Conservation (phyloP, 1,140 invertebrate genomes). For the Plectrocnemia conspersa region DNA sequence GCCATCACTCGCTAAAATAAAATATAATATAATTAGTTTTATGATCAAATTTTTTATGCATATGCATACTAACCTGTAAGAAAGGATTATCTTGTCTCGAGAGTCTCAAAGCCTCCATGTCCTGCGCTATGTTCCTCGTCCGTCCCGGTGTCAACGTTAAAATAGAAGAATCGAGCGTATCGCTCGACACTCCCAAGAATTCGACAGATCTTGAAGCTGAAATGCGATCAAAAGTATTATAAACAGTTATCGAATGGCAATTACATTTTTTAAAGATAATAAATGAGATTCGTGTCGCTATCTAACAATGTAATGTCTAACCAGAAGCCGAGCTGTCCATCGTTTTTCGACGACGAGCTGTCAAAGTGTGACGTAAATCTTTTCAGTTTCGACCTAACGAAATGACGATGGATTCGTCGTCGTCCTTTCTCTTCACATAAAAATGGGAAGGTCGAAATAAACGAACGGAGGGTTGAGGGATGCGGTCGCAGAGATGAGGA, state of each 20-base stretch:
- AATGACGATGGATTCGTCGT: no score
- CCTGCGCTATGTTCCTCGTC: slow-evolving; percentile 73
- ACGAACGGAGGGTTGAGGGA: no score
- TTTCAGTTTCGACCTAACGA: no score
- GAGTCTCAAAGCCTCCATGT: slow-evolving; percentile 73
- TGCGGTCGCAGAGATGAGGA: no score
- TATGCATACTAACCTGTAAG: slow-evolving; percentile 57
- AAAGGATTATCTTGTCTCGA: slow-evolving; percentile 80
- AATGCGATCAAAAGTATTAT: slow-evolving; percentile 5
- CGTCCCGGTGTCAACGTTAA: slow-evolving; percentile 67
- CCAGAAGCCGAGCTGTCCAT: no score
- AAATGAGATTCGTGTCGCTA: no score
- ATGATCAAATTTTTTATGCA: slow-evolving; percentile 2
- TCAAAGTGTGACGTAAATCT: no score
- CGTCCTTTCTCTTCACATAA: no score
- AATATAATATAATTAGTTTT: slow-evolving; percentile 20
- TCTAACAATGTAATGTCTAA: no score
- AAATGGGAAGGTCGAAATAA: no score
- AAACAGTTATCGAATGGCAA: not conserved
- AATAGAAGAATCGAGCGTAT: slow-evolving; percentile 48
- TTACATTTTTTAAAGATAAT: no score
- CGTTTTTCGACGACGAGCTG: no score
- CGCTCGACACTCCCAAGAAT: slow-evolving; percentile 32
- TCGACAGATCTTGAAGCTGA: slow-evolving; percentile 25
- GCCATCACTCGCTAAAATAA: slow-evolving; percentile 63